These are phyloP conservation scores for Pachycephus smyrnensis DNA, from an alignment of 2,888 invertebrate genomes.

Conservation along the genomic window DNA sequence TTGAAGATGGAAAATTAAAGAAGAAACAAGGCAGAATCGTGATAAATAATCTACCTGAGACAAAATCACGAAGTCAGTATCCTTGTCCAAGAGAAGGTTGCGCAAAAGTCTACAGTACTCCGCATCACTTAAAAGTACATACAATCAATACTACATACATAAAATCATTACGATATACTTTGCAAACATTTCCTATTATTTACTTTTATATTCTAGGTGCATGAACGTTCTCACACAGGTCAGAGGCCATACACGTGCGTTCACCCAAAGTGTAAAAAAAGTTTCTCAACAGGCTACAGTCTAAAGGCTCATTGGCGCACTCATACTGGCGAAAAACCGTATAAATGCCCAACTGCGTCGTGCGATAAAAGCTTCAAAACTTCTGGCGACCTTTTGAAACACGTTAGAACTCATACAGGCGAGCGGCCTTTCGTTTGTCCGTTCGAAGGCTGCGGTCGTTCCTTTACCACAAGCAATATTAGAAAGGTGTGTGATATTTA, in stretches of 20 bases:
- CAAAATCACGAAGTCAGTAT: constrained; percentile 48
- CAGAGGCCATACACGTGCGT: constrained; percentile 68
- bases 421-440: constrained; percentile 60
- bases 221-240: constrained; percentile 70
- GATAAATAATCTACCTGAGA: constrained; percentile 52
- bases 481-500: constrained; percentile 67
- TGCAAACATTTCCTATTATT: neutral
- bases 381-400: constrained; percentile 73
- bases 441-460: constrained; percentile 72
- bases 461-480: constrained; percentile 78
- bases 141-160: constrained; percentile 6
- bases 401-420: constrained; percentile 73
- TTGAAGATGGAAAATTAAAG: constrained; percentile 48
- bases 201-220: constrained; percentile 63
- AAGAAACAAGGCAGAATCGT: constrained; percentile 47
- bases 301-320: constrained; percentile 72
- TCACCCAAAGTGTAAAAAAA: constrained; percentile 68
- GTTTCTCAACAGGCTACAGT: constrained; percentile 70
- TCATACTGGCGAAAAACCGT: constrained; percentile 73
- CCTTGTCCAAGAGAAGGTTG: constrained; percentile 68
- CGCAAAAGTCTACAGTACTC: constrained; percentile 68
- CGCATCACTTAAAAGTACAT: constrained; percentile 69
- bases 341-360: constrained; percentile 69
- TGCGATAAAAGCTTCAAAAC: constrained; percentile 74
- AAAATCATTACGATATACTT: neutral